These are phyloP conservation scores for Cephalopholis sonnerati DNA, from an alignment of 2,113 vertebrate species.

Conservation along the genomic window DNA sequence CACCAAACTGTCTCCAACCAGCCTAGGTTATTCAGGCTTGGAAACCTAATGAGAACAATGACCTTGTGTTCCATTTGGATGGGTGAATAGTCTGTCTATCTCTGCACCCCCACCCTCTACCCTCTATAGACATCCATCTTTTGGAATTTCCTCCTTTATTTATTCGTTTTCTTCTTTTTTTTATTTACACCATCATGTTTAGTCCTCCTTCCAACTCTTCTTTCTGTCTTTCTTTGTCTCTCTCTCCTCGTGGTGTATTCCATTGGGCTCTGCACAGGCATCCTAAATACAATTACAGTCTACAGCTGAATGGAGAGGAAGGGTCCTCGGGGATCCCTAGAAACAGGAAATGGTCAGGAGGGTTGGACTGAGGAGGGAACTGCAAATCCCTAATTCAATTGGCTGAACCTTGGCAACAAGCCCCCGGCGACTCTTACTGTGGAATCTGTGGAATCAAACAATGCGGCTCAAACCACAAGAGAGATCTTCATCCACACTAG, in stretches of 20 bases:
- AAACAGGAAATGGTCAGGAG: slow-evolving; percentile 85
- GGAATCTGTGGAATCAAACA: slow-evolving; percentile 83
- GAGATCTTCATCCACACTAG: slow-evolving; percentile 63
- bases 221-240: slow-evolving; percentile 35
- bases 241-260: slow-evolving; percentile 64
- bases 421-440: slow-evolving; percentile 80
- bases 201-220: slow-evolving; percentile 41
- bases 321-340: slow-evolving; percentile 72
- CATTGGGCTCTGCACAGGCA: slow-evolving; percentile 67
- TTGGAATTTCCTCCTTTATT: slow-evolving; percentile 35
- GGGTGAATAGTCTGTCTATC: slow-evolving; percentile 46
- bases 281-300: slow-evolving; percentile 84
- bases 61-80: slow-evolving; percentile 72
- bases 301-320: slow-evolving; percentile 78
- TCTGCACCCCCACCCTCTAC: background rate
- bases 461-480: slow-evolving; percentile 75
- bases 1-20: slow-evolving; percentile 61
- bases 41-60: slow-evolving; percentile 70
- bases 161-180: slow-evolving; percentile 28
- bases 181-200: slow-evolving; percentile 45
- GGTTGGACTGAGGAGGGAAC: slow-evolving; percentile 80
- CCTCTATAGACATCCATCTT: slow-evolving; percentile 51
- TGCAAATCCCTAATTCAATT: slow-evolving; percentile 84
- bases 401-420: slow-evolving; percentile 82
- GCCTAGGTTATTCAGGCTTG: slow-evolving; percentile 54